Evolutionary conservation across 2,113 vertebrate genomes (phyloP).

Genomic region (Porphyrio hochstetteri): DNA sequence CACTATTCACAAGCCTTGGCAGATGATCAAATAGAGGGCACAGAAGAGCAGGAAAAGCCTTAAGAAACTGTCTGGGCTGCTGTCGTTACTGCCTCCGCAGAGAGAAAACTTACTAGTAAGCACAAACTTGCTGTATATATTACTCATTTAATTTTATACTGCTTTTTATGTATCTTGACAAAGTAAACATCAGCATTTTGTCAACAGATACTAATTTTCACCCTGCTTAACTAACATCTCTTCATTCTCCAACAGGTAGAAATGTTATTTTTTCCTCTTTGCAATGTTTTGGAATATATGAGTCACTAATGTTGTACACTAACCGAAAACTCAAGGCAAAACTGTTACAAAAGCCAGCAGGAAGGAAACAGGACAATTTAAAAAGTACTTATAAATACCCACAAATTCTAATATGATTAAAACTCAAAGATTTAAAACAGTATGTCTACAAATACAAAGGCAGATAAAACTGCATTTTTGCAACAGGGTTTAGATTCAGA

Average conservation of each 20-base stretch:
- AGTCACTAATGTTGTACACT: not conserved
- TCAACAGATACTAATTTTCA: not conserved
- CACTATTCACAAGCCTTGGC: conserved; percentile 68
- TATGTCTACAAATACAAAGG: not conserved
- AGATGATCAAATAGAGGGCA: conserved; percentile 76
- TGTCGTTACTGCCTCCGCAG: conserved; percentile 46
- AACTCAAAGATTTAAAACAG: not conserved
- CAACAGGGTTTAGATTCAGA: not conserved
- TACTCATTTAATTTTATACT: conserved; percentile 20
- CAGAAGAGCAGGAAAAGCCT: conserved; percentile 72
- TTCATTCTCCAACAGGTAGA: not conserved
- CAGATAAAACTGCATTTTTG: not conserved
- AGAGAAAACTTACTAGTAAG: conserved; percentile 52
- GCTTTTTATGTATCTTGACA: not conserved
- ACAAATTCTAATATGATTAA: not conserved
- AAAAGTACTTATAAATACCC: not conserved
- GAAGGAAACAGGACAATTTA: not conserved
- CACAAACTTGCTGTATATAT: conserved; percentile 7
- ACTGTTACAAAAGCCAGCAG: not conserved
- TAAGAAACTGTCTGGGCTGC: conserved; percentile 72
- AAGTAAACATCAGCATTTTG: conserved; percentile 10
- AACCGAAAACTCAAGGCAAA: not conserved
- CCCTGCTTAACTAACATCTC: not conserved
- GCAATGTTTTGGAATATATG: not conserved
- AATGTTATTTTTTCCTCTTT: not conserved